phyloP scores from a whole-genome alignment of 2,113 vertebrate species.

The Peromyscus polionotus region DNA sequence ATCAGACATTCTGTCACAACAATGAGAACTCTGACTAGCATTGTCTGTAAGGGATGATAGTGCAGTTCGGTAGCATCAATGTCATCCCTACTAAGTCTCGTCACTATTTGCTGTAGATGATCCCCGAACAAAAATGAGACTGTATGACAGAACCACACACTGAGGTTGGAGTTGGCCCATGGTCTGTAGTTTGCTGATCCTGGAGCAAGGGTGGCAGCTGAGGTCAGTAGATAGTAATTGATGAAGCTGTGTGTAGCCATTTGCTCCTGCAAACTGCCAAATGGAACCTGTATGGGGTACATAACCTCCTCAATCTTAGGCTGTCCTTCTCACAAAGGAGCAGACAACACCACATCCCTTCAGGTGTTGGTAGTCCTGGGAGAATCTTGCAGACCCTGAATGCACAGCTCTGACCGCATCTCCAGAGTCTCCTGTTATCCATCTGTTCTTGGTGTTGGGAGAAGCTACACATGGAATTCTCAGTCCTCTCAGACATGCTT shows the following conservation, averaged over 20 bases:
- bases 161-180: background rate
- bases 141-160: background rate
- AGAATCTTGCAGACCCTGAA: background rate
- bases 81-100: background rate
- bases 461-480: background rate
- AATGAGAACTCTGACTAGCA: background rate
- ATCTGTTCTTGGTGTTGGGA: background rate
- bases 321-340: background rate
- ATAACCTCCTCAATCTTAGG: background rate
- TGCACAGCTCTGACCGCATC: background rate
- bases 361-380: background rate
- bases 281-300: rapidly evolving
- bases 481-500: background rate
- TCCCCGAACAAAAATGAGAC: background rate
- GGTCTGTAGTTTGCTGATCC: background rate
- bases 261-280: background rate
- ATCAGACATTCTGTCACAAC: background rate
- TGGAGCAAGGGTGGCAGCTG: too few species aligned
- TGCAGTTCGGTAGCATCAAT: background rate
- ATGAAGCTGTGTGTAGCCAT: too few species aligned
- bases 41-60: background rate
- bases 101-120: background rate
- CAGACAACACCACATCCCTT: background rate
- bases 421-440: background rate
- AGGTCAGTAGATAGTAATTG: background rate